A percentile compares a stretch with the other conserved stretches of the same genome.
phyloP scores from a whole-genome alignment of 2,797 vertebrate species.

The Phoxinus dragarum region DNA sequence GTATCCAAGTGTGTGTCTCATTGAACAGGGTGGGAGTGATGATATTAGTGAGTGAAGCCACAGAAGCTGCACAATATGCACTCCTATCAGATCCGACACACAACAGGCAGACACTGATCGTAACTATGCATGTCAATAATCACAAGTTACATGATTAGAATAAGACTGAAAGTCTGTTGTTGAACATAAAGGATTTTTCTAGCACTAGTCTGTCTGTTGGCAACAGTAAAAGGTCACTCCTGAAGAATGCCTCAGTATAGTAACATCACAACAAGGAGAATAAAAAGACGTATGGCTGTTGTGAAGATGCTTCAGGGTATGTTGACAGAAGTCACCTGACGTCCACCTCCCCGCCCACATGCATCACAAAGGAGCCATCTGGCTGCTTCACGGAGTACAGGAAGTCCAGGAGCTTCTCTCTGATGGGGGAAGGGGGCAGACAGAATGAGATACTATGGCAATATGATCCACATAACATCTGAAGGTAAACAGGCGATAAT shows the following conservation, averaged over 20 bases:
- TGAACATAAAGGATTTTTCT: not conserved
- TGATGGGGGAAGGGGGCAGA: constrained; percentile 63
- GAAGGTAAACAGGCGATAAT: not conserved
- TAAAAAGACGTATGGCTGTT: not conserved
- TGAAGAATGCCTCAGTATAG: not conserved
- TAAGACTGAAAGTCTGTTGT: not conserved
- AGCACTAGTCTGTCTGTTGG: not conserved
- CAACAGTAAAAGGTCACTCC: constrained; percentile 30
- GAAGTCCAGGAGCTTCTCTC: constrained; percentile 92
- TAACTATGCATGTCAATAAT: not conserved
- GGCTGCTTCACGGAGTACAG: constrained; percentile 90
- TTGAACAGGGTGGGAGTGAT: constrained; percentile 85
- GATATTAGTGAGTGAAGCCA: constrained; percentile 92
- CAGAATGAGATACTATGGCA: constrained; percentile 21
- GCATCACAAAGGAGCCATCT: constrained; percentile 97
- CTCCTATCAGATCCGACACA: constrained; percentile 76
- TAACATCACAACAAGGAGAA: constrained; percentile 1
- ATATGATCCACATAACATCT: not conserved
- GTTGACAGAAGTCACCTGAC: constrained; percentile 85
- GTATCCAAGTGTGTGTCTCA: constrained; percentile 91
- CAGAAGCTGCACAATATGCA: constrained; percentile 91
- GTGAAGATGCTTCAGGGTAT: not conserved
- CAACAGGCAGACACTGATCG: not conserved
- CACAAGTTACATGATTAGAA: not conserved
- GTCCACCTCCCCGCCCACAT: constrained; percentile 93